Percentiles rank a stretch among this genome's conserved stretches.
These are phyloP conservation scores for Neodiprion pinetum DNA, from an alignment of 1,140 invertebrate genomes.

Conservation along the genomic window DNA sequence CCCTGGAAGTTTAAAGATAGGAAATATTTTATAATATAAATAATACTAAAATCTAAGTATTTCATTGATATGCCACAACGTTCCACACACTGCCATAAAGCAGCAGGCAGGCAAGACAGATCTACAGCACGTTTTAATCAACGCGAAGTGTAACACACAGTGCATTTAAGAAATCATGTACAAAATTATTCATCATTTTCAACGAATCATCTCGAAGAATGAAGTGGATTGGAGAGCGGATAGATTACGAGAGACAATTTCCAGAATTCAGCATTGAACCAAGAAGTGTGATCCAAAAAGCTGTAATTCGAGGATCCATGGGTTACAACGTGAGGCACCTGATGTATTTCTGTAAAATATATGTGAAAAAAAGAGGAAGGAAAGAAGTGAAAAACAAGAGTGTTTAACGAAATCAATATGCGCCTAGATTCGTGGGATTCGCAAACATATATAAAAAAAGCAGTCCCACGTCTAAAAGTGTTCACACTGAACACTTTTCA, in stretches of 20 bases:
- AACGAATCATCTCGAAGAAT: neutral
- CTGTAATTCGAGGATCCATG: neutral
- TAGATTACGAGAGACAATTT: neutral
- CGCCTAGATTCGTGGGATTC: constrained; percentile 21
- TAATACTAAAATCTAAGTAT: neutral
- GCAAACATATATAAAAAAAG: constrained; percentile 37
- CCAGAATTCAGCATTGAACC: neutral
- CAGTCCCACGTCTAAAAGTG: constrained; percentile 23
- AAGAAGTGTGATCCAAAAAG: neutral
- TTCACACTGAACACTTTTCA: neutral
- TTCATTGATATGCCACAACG: neutral
- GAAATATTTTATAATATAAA: constrained; percentile 2
- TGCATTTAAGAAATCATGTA: neutral
- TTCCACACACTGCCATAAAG: neutral
- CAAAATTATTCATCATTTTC: neutral
- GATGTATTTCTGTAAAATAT: neutral
- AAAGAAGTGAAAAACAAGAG: neutral
- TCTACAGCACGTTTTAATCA: neutral
- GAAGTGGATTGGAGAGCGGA: neutral
- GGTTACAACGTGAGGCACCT: neutral
- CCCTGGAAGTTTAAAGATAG: constrained; percentile 5
- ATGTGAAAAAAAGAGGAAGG: constrained; percentile 13
- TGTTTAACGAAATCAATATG: constrained; percentile 17
- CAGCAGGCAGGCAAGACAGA: neutral
- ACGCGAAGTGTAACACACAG: neutral